Evolutionary conservation across 2,888 invertebrate species (phyloP).

Genomic region (Psylliodes chrysocephalus): DNA sequence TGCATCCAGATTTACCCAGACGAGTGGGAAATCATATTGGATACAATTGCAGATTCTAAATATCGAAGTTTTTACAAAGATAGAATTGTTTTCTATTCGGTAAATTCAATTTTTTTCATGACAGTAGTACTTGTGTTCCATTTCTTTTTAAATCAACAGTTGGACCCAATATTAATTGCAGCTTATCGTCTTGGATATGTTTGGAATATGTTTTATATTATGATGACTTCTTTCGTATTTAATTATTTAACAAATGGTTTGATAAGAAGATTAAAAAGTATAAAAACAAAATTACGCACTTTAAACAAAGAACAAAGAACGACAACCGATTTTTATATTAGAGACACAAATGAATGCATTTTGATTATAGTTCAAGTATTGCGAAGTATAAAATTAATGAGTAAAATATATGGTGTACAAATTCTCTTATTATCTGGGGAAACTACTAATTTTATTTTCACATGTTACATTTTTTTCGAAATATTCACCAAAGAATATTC

Average conservation of each 20-base stretch:
- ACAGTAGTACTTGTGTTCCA: neutral
- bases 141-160: neutral
- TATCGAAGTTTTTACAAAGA: neutral
- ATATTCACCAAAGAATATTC: too few species aligned
- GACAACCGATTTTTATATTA: neutral
- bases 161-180: neutral
- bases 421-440: neutral
- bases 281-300: neutral
- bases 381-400: neutral
- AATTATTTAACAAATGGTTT: neutral
- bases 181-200: neutral
- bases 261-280: neutral
- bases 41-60: neutral
- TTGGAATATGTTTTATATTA: neutral
- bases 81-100: neutral
- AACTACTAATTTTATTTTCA: neutral
- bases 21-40: neutral
- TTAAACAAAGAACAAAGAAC: neutral
- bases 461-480: conserved; percentile 5
- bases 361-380: neutral
- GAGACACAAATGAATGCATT: neutral
- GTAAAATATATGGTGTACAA: conserved; percentile 1
- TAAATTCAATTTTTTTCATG: too few species aligned
- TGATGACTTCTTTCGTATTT: neutral
- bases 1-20: neutral